Percentiles rank a stretch among this genome's conserved stretches.
Conservation (phyloP, 2,113 vertebrate genomes). For the Campylomormyrus numenius region DNA sequence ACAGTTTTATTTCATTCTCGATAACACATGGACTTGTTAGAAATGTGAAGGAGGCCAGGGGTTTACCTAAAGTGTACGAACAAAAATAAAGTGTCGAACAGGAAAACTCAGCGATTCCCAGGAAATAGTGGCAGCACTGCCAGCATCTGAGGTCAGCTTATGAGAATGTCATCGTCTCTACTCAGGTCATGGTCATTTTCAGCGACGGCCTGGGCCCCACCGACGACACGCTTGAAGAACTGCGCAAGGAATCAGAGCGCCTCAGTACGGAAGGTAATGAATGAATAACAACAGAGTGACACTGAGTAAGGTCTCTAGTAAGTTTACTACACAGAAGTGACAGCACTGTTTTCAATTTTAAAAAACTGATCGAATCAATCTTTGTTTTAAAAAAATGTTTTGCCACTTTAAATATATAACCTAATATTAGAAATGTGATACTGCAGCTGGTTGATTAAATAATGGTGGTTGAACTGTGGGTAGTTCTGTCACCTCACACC, state of each 20-base stretch:
- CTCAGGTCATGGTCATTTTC: conserved; percentile 75
- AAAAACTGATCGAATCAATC: neutral
- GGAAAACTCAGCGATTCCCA: neutral
- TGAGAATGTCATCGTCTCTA: neutral
- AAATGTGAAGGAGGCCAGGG: neutral
- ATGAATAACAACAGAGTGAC: neutral
- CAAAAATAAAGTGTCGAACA: neutral
- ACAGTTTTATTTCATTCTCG: neutral
- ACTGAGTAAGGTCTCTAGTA: neutral
- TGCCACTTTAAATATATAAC: neutral
- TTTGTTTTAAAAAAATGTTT: neutral
- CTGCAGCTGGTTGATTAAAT: neutral
- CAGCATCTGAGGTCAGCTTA: neutral
- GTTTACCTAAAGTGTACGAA: neutral
- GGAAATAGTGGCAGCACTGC: neutral
- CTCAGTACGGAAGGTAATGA: conserved; percentile 59
- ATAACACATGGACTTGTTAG: neutral
- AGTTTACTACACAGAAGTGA: neutral
- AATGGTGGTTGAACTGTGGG: neutral
- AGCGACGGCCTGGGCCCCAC: conserved; percentile 73
- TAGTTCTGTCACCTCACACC: neutral
- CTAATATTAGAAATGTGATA: neutral
- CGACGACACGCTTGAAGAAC: conserved; percentile 37
- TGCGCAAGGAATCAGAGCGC: conserved; percentile 50
- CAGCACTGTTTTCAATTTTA: neutral